Evolutionary conservation across 2,888 invertebrate genomes (phyloP), one percentile per base, ranked within the genome.

Genomic region (Autographa pulchrina): DNA sequence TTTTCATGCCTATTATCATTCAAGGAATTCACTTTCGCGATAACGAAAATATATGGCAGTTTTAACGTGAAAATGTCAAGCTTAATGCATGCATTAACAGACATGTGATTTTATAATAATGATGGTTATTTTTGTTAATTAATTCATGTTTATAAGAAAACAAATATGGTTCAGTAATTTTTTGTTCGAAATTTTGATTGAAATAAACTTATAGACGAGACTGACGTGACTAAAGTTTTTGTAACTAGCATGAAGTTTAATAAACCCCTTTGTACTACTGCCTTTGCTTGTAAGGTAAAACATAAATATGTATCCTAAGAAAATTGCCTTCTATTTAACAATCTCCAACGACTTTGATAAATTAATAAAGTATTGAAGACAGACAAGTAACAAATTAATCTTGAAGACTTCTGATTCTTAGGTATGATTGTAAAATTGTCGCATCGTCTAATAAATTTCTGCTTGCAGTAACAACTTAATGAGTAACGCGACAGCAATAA

Each of bases 1-100:
- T 56, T 18, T 63, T 64, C 18, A 75, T 58, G 66, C 31, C 52
- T 43, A 71, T 75, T 71, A 75, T 62, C 52, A 13, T 20, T 20
- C 56, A n/a, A 1, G 52, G 41, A 35, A 67, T 67, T 56, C 48
- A 32, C 8, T 52, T 18, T 38, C 70, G 43, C 43, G n/a, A 52
- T 18, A 1, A 31, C 60, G 54, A 70, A 67, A 52, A 38, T 20
- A 62, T 64, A n/a, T 58, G 48, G 20, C 0, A 66, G 59, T 71
- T 63, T 58, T 43, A 62, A 72, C 64, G 52, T 62, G 62, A 48
- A 68, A 54, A 76, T 18, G 4, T 64, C 13, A 20, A 54, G 32
- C 5, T 58, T 62, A 41, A 18, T 58, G 52, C 43, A 20, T 38
- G 25, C 54, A 41, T 63, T 66, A 56, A 63, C 48, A 60, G 31